Evolutionary conservation across 2,797 vertebrate species (phyloP).

Genomic region (Zenarchopterus dispar): DNA sequence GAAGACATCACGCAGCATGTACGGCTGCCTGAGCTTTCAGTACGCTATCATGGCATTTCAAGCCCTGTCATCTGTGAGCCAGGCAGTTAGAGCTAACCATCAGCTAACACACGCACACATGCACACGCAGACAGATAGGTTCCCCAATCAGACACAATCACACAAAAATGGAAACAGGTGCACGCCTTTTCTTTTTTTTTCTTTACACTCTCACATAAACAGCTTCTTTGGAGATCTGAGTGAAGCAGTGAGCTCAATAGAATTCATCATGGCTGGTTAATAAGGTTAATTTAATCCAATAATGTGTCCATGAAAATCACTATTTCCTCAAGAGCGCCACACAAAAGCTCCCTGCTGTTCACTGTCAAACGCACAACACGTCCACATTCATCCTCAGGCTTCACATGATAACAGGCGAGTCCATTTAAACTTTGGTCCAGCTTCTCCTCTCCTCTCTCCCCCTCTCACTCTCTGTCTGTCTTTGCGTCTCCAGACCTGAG

Average conservation of each 20-base stretch:
- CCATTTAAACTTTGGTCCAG: constrained; percentile 81
- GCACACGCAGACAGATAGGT: constrained; percentile 39
- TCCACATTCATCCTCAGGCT: constrained; percentile 71
- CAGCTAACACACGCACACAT: constrained; percentile 56
- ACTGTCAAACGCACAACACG: constrained; percentile 74
- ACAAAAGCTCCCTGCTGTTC: constrained; percentile 76
- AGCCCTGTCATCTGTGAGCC: constrained; percentile 78
- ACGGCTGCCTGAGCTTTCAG: constrained; percentile 84
- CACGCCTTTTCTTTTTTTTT: constrained; percentile 2
- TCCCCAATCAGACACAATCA: constrained; percentile 51
- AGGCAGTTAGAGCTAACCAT: constrained; percentile 76
- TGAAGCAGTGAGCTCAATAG: constrained; percentile 69
- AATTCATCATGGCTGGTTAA: constrained; percentile 83
- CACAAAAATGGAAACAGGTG: constrained; percentile 41
- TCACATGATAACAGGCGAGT: constrained; percentile 80
- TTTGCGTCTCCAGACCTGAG: constrained; percentile 82
- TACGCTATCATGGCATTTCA: constrained; percentile 85
- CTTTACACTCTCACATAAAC: constrained; percentile 17
- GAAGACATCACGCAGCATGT: constrained; percentile 81
- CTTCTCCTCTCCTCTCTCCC: constrained; percentile 55
- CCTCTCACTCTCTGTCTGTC: constrained; percentile 73
- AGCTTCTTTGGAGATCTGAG: constrained; percentile 55
- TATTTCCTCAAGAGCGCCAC: constrained; percentile 70
- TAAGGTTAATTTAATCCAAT: constrained; percentile 84
- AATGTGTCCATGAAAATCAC: constrained; percentile 80